Percentiles rank a stretch among this genome's conserved stretches.
Evolutionary conservation across 1,140 invertebrate species (phyloP).

Genomic region (Drosophila neocordata): DNA sequence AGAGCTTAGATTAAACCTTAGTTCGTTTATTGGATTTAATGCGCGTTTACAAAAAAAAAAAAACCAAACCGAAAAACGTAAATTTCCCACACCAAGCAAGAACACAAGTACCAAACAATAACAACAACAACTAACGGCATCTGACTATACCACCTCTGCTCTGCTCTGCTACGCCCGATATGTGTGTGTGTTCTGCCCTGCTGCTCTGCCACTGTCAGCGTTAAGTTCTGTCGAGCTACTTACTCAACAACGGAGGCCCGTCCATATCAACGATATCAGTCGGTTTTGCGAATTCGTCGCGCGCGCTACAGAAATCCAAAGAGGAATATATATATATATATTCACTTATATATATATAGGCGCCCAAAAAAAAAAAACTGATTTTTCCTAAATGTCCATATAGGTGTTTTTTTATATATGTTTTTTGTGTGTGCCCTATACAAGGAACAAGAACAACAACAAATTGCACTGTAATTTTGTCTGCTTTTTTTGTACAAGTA

Average conservation of each 20-base stretch:
- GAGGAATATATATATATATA: constrained; percentile 5
- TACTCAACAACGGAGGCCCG: constrained; percentile 67
- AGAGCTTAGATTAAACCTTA: constrained; percentile 28
- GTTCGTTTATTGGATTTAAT: constrained; percentile 41
- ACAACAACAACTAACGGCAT: constrained; percentile 19
- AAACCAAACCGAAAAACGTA: constrained; percentile 34
- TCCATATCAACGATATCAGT: constrained; percentile 78
- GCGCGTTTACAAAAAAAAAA: constrained; percentile 21
- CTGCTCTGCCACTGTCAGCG: constrained; percentile 44
- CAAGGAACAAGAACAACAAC: constrained; percentile 12
- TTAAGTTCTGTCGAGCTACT: constrained; percentile 59
- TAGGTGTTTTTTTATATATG: constrained; percentile 34
- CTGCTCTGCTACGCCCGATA: not conserved
- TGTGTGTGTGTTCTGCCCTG: constrained; percentile 17
- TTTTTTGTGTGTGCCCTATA: constrained; percentile 10
- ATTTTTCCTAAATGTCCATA: constrained; percentile 52
- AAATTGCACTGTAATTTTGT: constrained; percentile 65
- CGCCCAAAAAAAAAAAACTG: constrained; percentile 33
- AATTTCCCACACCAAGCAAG: constrained; percentile 48
- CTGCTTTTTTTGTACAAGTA: constrained; percentile 17
- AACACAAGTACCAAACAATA: not conserved
- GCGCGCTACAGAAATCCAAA: constrained; percentile 53
- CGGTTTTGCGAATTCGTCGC: constrained; percentile 75
- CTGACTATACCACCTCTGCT: constrained; percentile 17
- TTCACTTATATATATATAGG: constrained; percentile 4